Conservation (phyloP, 2,797 vertebrate species). For the Sibirionetta formosa region DNA sequence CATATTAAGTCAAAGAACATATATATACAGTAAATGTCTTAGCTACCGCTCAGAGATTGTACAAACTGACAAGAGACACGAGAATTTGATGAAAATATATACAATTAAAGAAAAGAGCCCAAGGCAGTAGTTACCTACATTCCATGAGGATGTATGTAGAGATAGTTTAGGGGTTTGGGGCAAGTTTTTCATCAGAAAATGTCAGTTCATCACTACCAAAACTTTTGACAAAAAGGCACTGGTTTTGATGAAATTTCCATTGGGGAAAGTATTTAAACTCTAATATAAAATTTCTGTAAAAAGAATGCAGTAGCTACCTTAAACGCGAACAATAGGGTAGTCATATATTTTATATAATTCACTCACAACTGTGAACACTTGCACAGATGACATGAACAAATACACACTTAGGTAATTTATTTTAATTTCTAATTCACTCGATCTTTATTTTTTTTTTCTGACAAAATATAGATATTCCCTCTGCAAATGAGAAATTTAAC, state of each 20-base stretch:
- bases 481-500: not conserved
- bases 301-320: rapidly evolving
- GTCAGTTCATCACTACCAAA: not conserved
- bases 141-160: not conserved
- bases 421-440: not conserved
- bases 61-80: not conserved
- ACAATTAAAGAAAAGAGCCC: conserved; percentile 36
- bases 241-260: not conserved
- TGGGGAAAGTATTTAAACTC: not conserved
- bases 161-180: conserved; percentile 55
- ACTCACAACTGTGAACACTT: not conserved
- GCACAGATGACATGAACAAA: not conserved
- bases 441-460: not conserved
- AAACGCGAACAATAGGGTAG: not conserved
- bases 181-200: conserved; percentile 45
- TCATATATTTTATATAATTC: not conserved
- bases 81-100: conserved; percentile 5
- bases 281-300: not conserved
- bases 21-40: not conserved
- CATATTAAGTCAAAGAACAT: not conserved
- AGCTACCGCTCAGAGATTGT: not conserved
- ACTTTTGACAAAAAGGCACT: not conserved
- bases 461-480: not conserved
- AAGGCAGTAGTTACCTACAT: not conserved
- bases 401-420: not conserved